Percentiles rank a stretch among this genome's conserved stretches.
These are phyloP conservation scores for Pseudorectes ferrugineus DNA, from an alignment of 2,113 vertebrate species.

Conservation along the genomic window DNA sequence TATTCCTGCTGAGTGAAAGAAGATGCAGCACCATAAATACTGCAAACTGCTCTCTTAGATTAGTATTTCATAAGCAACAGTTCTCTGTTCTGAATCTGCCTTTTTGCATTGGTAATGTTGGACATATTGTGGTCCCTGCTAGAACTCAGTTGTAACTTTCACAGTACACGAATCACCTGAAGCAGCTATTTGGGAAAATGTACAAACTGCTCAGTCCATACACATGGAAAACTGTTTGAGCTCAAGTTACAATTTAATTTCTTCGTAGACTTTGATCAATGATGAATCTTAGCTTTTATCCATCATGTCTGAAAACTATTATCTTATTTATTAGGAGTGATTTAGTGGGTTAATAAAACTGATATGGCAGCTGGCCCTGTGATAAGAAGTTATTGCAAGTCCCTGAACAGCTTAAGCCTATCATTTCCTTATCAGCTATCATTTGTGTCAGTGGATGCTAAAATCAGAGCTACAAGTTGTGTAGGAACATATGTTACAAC, in stretches of 20 bases:
- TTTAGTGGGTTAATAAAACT: slow-evolving; percentile 82
- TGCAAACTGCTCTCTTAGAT: not conserved
- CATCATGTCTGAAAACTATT: slow-evolving; percentile 71
- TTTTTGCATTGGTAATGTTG: not conserved
- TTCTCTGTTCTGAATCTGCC: not conserved
- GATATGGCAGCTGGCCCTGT: slow-evolving; percentile 77
- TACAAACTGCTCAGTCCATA: not conserved
- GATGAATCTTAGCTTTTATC: slow-evolving; percentile 72
- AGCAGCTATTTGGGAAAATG: not conserved
- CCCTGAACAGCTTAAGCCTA: slow-evolving; percentile 77
- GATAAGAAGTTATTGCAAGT: slow-evolving; percentile 79
- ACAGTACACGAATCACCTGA: not conserved
- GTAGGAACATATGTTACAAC: slow-evolving; percentile 74
- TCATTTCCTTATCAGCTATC: slow-evolving; percentile 82
- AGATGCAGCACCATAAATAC: not conserved
- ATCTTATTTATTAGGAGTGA: slow-evolving; percentile 82
- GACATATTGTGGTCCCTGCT: not conserved
- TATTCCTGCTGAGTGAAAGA: not conserved
- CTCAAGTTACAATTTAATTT: slow-evolving; percentile 76
- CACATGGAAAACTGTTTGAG: slow-evolving; percentile 26
- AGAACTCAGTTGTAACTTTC: not conserved
- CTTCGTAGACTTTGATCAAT: slow-evolving; percentile 71
- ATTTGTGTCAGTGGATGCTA: slow-evolving; percentile 73
- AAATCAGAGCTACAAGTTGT: slow-evolving; percentile 59
- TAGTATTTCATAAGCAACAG: not conserved